Evolutionary conservation across 2,888 invertebrate genomes (phyloP).

Genomic region (Plagiodera versicolora): DNA sequence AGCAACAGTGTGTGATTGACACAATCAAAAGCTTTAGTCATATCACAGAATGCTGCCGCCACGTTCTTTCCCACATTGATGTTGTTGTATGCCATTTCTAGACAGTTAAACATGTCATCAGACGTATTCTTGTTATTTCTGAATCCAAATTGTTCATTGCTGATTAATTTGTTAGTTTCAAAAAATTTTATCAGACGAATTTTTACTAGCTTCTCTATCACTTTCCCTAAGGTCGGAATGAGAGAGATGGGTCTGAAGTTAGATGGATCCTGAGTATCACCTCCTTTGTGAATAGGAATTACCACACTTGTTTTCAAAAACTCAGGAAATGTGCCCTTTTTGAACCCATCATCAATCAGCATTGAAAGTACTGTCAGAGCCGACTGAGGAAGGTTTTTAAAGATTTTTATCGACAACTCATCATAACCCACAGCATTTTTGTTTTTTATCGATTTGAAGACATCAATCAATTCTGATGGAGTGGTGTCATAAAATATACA

Average conservation of each 20-base stretch:
- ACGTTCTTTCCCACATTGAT: no score
- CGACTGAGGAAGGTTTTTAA: conserved; percentile 1
- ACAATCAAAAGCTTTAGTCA: neutral
- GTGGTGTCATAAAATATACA: conserved; percentile 9
- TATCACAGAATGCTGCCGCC: no score
- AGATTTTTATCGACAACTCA: conserved; percentile 1
- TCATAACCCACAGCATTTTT: conserved; percentile 2
- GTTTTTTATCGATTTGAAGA: conserved; percentile 5
- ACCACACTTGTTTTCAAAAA: neutral
- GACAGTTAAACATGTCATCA: no score
- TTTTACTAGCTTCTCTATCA: no score
- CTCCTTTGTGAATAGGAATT: neutral
- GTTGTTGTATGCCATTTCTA: no score
- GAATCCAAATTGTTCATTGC: conserved; percentile 5
- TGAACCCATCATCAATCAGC: neutral
- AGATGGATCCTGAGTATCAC: conserved; percentile 3
- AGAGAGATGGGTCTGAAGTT: conserved; percentile 6
- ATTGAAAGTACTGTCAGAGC: neutral
- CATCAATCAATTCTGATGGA: neutral
- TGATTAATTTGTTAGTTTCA: conserved; percentile 2
- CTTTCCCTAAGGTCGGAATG: conserved; percentile 1
- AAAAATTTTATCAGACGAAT: neutral
- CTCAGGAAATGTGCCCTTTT: neutral
- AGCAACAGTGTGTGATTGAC: conserved; percentile 1
- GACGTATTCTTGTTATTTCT: neutral